phyloP scores from a whole-genome alignment of 2,888 invertebrate species.

The Leucophenga montana region DNA sequence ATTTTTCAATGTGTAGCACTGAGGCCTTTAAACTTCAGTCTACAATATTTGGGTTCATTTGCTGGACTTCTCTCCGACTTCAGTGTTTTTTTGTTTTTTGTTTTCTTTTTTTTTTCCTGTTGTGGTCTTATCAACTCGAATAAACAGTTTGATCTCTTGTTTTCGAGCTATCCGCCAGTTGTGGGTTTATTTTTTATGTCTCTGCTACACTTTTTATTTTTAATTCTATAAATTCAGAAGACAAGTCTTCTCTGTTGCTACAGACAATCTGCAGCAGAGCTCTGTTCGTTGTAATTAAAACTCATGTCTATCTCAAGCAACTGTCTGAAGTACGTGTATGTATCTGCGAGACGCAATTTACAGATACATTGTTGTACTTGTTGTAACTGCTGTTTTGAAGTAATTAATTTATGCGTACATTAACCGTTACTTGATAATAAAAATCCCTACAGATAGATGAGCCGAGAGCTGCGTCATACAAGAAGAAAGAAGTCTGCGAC shows the following conservation, averaged over 20 bases:
- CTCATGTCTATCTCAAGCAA: not conserved
- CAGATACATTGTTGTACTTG: constrained; percentile 16
- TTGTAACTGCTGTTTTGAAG: constrained; percentile 50
- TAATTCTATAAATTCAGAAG: constrained; percentile 33
- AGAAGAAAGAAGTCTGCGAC: too few relatives aligned
- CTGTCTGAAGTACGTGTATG: not conserved
- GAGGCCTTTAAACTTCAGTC: too few relatives aligned
- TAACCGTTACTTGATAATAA: constrained; percentile 62
- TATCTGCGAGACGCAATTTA: not conserved
- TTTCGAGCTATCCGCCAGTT: constrained; percentile 16
- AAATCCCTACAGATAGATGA: too few relatives aligned
- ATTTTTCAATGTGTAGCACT: too few relatives aligned
- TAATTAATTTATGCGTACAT: constrained; percentile 65
- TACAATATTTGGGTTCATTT: too few relatives aligned
- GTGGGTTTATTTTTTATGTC: constrained; percentile 30
- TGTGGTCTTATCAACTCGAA: constrained; percentile 45
- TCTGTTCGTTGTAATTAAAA: constrained; percentile 36
- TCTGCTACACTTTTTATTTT: constrained; percentile 44
- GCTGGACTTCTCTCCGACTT: too few relatives aligned
- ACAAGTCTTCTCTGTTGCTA: too few relatives aligned
- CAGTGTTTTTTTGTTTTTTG: too few relatives aligned
- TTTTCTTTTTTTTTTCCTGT: too few relatives aligned
- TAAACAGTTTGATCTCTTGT: constrained; percentile 51
- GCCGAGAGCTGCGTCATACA: too few relatives aligned
- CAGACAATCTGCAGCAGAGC: not conserved